Percentiles rank a stretch among this genome's conserved stretches.
These are phyloP conservation scores for Diadegma fenestrale DNA, from an alignment of 2,888 invertebrate species.

Conservation along the genomic window DNA sequence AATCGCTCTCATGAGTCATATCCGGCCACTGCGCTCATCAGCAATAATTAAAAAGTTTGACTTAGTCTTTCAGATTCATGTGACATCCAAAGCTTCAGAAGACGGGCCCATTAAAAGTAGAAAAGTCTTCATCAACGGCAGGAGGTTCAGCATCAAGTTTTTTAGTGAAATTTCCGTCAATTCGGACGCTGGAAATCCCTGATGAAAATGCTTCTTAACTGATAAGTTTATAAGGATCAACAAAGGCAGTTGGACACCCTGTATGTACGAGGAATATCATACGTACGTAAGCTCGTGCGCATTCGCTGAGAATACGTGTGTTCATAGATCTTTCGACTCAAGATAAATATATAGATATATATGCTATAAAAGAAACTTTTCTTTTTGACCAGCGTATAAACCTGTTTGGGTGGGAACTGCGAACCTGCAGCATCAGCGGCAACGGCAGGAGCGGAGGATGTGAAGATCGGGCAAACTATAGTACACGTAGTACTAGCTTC, in stretches of 20 bases:
- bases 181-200: no score
- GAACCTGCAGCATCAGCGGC: conserved; percentile 64
- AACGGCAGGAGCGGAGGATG: conserved; percentile 54
- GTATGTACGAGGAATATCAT: conserved; percentile 5
- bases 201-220: not conserved
- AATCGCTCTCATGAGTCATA: not conserved
- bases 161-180: no score
- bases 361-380: conserved; percentile 35
- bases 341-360: conserved; percentile 34
- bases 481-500: conserved; percentile 45
- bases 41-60: not conserved
- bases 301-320: conserved; percentile 59
- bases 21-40: no score
- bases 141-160: no score
- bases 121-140: no score
- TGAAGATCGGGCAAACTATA: conserved; percentile 46
- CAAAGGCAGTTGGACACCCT: not conserved
- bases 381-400: conserved; percentile 65
- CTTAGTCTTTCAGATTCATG: not conserved
- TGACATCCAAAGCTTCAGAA: no score
- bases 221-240: not conserved
- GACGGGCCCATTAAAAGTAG: no score
- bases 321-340: conserved; percentile 65
- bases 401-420: conserved; percentile 69
- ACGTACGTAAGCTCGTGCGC: conserved; percentile 16